Evolutionary conservation across 2,888 invertebrate genomes (phyloP), one percentile per base, ranked within the genome.

Genomic region (Deroplatys truncata): DNA sequence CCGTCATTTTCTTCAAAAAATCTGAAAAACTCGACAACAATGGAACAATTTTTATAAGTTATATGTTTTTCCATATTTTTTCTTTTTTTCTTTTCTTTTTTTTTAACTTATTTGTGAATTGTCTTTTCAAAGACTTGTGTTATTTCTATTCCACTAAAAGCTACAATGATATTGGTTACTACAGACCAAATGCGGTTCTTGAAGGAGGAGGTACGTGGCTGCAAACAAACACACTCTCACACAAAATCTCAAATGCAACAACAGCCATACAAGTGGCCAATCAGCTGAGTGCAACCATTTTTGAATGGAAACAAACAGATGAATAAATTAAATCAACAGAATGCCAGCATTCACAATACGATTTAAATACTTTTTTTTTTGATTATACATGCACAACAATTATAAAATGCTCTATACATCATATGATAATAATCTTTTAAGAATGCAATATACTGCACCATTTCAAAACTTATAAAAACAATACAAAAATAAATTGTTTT

Each of bases 171-270:
- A 84, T 72, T 82, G 20, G 56, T 20, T 13, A 86, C 82, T 82
- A 86, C 86, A 86, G 29, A 86, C 86, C 86, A 86, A 72, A 31
- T 85, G 85, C 43, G 28, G 85, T 87, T 83, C 83, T 82, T 35
- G 87, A 29, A 87, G 31, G 82, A 87, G 87, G 87, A 87, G 83
- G 83, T 87, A 87, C 35, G 28, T 35, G 83, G 87, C 83, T 82
- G 87, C 35, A 87, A 87, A 87, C 87, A 87, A 87, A 87, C 87
- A 87, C 87, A 83, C 87, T 82, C 83, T 87, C 35, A 35, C 87
- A 87, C 87, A 83, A 86, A 86, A 28, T 49, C 86, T 86, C 28
- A 28, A 86, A 82, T n/a, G 35, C 87, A 87, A 83, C 87, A 87
- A 83, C 72, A 28, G 83, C 83, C 87, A 87, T 29, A 31, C 35